Conservation (phyloP, 2,113 vertebrate species). For the Sceloporus undulatus region DNA sequence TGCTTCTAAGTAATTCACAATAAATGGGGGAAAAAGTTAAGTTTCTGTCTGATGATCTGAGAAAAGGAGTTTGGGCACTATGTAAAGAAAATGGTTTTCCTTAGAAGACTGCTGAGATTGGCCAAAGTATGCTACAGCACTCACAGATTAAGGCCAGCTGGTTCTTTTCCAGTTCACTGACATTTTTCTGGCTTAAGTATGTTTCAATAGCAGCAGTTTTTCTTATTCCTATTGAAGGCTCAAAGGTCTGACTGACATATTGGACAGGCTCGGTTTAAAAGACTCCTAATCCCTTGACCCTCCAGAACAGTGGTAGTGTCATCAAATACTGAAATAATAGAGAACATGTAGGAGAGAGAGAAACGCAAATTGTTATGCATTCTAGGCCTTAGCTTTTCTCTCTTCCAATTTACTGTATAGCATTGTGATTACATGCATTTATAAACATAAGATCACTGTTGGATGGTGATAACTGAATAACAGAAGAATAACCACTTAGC, state of each 20-base stretch:
- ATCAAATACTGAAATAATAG: constrained; percentile 18
- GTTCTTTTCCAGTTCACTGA: constrained; percentile 71
- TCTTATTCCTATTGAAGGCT: constrained; percentile 55
- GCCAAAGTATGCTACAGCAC: constrained; percentile 30
- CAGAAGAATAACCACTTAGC: neutral
- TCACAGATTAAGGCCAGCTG: constrained; percentile 66
- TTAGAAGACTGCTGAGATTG: constrained; percentile 50
- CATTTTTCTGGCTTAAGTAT: constrained; percentile 67
- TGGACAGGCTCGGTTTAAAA: constrained; percentile 50
- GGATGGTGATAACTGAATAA: neutral
- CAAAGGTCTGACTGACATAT: constrained; percentile 34
- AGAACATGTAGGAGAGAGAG: constrained; percentile 33
- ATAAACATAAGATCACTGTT: neutral
- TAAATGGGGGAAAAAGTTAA: neutral
- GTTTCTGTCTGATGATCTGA: neutral
- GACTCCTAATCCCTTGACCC: neutral
- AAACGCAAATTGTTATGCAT: neutral
- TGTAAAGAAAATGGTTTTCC: neutral
- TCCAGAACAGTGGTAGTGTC: neutral
- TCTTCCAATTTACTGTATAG: neutral
- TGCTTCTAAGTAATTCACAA: neutral
- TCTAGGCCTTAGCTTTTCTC: neutral
- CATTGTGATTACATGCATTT: neutral
- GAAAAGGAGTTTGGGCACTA: neutral
- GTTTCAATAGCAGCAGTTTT: constrained; percentile 9